phyloP scores from a whole-genome alignment of 2,888 invertebrate species.

The Tolmerus cingulatus region DNA sequence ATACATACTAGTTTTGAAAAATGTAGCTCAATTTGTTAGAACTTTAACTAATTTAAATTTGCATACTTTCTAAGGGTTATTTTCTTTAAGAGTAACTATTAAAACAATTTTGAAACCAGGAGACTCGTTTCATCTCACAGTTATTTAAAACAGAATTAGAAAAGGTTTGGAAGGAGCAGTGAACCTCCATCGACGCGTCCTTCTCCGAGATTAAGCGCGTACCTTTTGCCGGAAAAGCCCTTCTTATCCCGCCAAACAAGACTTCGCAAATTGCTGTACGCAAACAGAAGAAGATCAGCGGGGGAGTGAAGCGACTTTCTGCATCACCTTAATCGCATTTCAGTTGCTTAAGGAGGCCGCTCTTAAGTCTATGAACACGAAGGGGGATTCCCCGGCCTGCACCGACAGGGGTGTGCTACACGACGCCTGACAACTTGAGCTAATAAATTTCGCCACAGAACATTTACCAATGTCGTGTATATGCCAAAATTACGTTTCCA shows the following conservation, averaged over 20 bases:
- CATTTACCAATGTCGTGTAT: conserved; percentile 37
- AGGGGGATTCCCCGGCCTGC: background rate
- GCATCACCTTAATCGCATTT: conserved; percentile 34
- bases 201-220: background rate
- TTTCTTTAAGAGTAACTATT: background rate
- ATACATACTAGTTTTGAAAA: no score
- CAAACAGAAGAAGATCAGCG: conserved; percentile 2
- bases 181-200: background rate
- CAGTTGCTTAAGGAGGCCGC: conserved; percentile 14
- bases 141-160: background rate
- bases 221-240: background rate
- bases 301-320: background rate
- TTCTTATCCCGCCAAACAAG: background rate
- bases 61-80: background rate
- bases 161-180: background rate
- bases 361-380: conserved; percentile 16
- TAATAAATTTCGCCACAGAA: conserved; percentile 38
- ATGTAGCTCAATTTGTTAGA: background rate
- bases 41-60: background rate
- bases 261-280: background rate
- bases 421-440: conserved; percentile 8
- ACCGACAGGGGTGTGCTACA: background rate
- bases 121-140: background rate
- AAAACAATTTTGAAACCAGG: background rate
- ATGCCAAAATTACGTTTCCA: conserved; percentile 38